Evolutionary conservation across 2,888 invertebrate species (phyloP).

Genomic region (Melangyna quadrimaculata): DNA sequence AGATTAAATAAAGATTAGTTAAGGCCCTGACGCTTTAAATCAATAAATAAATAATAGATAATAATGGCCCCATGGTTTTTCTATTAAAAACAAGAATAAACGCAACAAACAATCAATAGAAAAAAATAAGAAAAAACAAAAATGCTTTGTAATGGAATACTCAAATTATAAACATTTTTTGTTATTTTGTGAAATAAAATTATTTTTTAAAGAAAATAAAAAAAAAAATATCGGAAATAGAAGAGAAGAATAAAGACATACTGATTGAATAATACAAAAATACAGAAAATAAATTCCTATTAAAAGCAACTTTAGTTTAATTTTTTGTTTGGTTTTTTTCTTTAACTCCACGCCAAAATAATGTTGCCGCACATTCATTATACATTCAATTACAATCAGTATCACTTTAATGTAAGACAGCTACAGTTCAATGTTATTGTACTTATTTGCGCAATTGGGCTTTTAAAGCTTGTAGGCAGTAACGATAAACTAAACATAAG

Average conservation of each 20-base stretch:
- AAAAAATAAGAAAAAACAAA: background rate
- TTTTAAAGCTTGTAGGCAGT: conserved; percentile 10
- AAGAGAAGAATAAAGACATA: background rate
- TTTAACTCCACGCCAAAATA: background rate
- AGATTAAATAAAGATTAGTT: no score
- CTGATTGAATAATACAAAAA: background rate
- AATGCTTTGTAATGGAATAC: conserved; percentile 58
- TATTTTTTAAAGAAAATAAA: conserved; percentile 40
- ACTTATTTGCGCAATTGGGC: conserved; percentile 19
- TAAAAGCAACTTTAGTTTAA: background rate
- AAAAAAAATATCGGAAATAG: conserved; percentile 5
- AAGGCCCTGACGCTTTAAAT: background rate
- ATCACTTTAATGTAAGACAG: conserved; percentile 37
- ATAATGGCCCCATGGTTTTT: background rate
- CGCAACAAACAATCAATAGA: background rate
- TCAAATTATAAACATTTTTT: conserved; percentile 29
- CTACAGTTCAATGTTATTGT: conserved; percentile 12
- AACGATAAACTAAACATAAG: conserved; percentile 30
- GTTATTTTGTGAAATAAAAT: conserved; percentile 19
- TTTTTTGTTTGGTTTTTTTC: background rate
- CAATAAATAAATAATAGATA: background rate
- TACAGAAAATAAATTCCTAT: background rate
- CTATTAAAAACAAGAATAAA: background rate
- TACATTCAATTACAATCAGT: conserved; percentile 39
- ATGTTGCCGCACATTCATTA: conserved; percentile 33